These are phyloP conservation scores for Jordanella pulchra DNA, from an alignment of 2,797 vertebrate genomes.

Conservation along the genomic window DNA sequence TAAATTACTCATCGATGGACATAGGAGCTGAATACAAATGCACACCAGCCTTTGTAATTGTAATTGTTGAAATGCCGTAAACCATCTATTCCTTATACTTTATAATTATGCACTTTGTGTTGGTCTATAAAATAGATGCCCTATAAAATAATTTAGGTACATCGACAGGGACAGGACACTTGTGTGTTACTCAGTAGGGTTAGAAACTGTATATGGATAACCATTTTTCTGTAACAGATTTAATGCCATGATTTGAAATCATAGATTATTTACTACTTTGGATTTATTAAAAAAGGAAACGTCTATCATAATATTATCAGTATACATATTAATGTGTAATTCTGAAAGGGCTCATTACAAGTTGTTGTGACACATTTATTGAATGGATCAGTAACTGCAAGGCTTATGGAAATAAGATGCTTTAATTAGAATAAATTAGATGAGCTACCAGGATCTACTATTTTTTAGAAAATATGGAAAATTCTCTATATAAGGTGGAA, in stretches of 20 bases:
- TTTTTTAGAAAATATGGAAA: not conserved
- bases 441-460: not conserved
- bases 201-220: not conserved
- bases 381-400: not conserved
- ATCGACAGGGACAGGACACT: too few relatives aligned
- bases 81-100: not conserved
- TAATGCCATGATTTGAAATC: not conserved
- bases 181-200: too few relatives aligned
- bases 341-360: not conserved
- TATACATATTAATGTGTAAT: not conserved
- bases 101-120: not conserved
- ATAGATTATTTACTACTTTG: not conserved
- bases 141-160: not conserved
- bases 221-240: not conserved
- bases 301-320: not conserved
- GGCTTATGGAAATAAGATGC: not conserved
- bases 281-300: not conserved
- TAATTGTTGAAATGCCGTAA: not conserved
- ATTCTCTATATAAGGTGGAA: not conserved
- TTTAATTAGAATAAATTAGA: conserved; percentile 3
- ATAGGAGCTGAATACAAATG: not conserved
- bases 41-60: not conserved
- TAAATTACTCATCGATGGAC: too few relatives aligned
- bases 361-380: not conserved
- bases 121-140: not conserved